Percentiles rank a stretch among this genome's conserved stretches.
These are phyloP conservation scores for Caenorhabditis virilis DNA, from an alignment of 2,888 invertebrate species.

Conservation along the genomic window DNA sequence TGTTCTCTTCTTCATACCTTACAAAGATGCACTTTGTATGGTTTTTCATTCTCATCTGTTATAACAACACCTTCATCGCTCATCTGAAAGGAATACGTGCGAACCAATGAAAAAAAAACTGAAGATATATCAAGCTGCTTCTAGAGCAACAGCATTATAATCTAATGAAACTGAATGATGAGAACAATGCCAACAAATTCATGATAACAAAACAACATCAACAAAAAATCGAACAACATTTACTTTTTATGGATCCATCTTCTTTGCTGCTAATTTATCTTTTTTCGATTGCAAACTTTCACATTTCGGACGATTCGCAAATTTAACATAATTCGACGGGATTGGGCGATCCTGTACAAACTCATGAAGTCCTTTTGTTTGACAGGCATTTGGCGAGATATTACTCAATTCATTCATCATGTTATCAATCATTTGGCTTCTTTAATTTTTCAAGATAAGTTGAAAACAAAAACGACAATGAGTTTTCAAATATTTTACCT, in stretches of 20 bases:
- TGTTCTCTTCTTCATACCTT: constrained; percentile 12
- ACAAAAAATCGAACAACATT: too few relatives aligned
- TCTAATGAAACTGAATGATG: too few relatives aligned
- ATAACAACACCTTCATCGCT: constrained; percentile 1
- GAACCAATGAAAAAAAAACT: constrained; percentile 2
- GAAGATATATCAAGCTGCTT: constrained; percentile 6
- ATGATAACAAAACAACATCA: too few relatives aligned
- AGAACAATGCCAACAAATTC: too few relatives aligned
- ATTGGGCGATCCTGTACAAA: constrained; percentile 55
- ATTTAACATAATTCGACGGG: constrained; percentile 45
- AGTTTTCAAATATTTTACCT: constrained; percentile 29
- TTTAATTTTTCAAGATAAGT: constrained; percentile 8
- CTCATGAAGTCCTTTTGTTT: constrained; percentile 46
- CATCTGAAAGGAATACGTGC: too few relatives aligned
- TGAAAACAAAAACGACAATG: neutral
- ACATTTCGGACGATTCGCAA: constrained; percentile 50
- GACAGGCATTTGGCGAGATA: constrained; percentile 4
- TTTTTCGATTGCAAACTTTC: constrained; percentile 53
- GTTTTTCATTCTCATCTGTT: constrained; percentile 21
- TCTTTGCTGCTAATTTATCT: constrained; percentile 40
- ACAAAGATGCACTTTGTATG: constrained; percentile 31
- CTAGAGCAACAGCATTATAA: too few relatives aligned
- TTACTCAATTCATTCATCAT: constrained; percentile 53
- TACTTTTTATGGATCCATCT: constrained; percentile 9
- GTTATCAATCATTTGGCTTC: constrained; percentile 50